Evolutionary conservation across 2,113 vertebrate genomes (phyloP), one percentile per base, ranked within the genome.

Genomic region (Neoarius graeffei): DNA sequence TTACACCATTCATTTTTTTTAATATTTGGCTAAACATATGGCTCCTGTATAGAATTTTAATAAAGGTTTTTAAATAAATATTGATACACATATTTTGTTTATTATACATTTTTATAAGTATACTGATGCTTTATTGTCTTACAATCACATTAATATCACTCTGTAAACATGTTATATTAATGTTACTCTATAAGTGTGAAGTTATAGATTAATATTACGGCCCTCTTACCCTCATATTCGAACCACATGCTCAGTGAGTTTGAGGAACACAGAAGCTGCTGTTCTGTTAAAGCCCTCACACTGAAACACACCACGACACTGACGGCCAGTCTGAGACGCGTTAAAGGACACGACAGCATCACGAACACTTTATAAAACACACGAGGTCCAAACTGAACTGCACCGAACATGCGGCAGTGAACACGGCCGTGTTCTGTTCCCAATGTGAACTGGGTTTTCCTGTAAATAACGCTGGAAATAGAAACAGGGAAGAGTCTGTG

Each of bases 211-310:
- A 60, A 60, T 60, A 23, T 64, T 23, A n/a, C 3, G 1, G 20
- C 25, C 23, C 62, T 77, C 88, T 85, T 85, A 90, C 35, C 35
- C 35, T 35, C 35, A 35, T 35, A 35, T 35, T 35, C 35, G 35
- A 35, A 35, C 35, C 35, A 35, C 35, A 35, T 1, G 35, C 35
- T 35, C 35, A 35, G 0, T 1, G 35, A 35, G 35, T 35, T 35
- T 35, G 35, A 35, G 35, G 35, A 35, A 35, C 35, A 35, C 35
- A 35, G 35, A 17, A 86, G 67, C 0, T 17, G 27, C 66, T 42
- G 85, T 14, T 76, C 73, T 42, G 77, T 64, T 4, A 27, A 85
- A 56, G 27, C 48, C 64, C 23, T 84, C 48, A 13, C 17, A 11
- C 59, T 25, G 0, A 74, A 48, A 48, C 71, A 48, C 71, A 20